A percentile compares a stretch with the other conserved stretches of the same genome.
These are phyloP conservation scores for Diarsia rubi DNA, from an alignment of 2,888 invertebrate species.

Conservation along the genomic window DNA sequence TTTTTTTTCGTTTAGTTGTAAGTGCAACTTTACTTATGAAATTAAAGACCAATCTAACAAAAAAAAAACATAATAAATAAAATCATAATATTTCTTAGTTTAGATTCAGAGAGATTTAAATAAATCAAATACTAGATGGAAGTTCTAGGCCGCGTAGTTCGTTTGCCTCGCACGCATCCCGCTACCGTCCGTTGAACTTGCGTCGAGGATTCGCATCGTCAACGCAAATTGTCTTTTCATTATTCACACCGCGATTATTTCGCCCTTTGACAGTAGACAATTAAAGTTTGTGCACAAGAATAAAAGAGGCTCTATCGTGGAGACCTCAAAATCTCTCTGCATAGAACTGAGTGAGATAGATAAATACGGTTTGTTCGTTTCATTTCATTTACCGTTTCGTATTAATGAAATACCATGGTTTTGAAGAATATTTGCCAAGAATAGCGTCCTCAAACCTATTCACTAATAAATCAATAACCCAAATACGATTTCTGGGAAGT, in stretches of 20 bases:
- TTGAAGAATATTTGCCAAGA: neutral
- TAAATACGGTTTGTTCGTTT: constrained; percentile 19
- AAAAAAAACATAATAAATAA: accelerated
- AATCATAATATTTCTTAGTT: accelerated
- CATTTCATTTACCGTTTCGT: constrained; percentile 8
- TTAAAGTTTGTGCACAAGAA: constrained; percentile 67
- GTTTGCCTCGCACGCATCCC: constrained; percentile 72
- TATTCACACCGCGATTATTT: constrained; percentile 87
- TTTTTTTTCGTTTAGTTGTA: neutral
- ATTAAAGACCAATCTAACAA: neutral
- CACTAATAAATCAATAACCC: constrained; percentile 2
- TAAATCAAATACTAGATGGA: constrained; percentile 37
- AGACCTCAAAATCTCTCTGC: constrained; percentile 26
- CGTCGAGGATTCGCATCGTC: constrained; percentile 82
- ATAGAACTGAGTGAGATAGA: constrained; percentile 28
- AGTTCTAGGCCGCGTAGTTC: constrained; percentile 21
- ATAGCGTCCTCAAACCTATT: neutral
- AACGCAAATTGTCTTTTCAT: constrained; percentile 88
- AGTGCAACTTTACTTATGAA: neutral
- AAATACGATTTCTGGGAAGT: neutral
- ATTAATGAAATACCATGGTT: neutral
- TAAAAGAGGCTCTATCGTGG: constrained; percentile 50
- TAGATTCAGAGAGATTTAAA: constrained; percentile 10
- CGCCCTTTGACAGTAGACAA: constrained; percentile 80
- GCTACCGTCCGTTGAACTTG: constrained; percentile 82